Evolutionary conservation across 2,888 invertebrate genomes (phyloP), one percentile per base, ranked within the genome.

Genomic region (Sylvicola cinctus): DNA sequence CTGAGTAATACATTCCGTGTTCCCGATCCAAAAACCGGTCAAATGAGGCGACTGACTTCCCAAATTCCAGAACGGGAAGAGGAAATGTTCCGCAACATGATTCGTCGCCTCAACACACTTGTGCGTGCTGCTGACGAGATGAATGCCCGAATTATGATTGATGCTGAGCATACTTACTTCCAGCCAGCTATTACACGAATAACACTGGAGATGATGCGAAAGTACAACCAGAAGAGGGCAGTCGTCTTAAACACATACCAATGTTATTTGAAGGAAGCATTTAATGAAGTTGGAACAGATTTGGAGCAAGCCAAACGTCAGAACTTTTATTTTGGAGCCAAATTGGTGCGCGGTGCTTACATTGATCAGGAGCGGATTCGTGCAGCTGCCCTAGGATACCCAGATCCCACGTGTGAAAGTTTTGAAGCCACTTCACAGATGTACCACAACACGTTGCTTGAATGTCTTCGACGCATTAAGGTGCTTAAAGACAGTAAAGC

Each of bases 91-190:
- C 66, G 84, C 39, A 96, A 96, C 58, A 95, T 98, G 95, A 74
- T 98, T 51, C 66, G 87, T 37, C 66, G 96, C 44, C 62, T 96
- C 41, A 85, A 91, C 58, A 78, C 74, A 41, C 79, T 98, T 46
- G 87, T 85, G 40, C 72, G 78, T 65, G 71, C 80, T 43, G 93
- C 91, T 2, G 71, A 77, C 46, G 83, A 84, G 28, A 68, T 83
- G 49, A 88, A 95, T 51, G 93, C 96, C 4, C 74, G 96, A 45
- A 76, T 98, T 49, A 96, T 98, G 96, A 78, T 98, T 37, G 98
- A 98, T 61, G 98, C 98, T 2, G 98, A 98, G 56, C 98, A 98
- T 62, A 90, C 95, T 0, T 98, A 98, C 64, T 96, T 98, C 69
- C 98, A 99, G 62, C 95, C 95, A 4, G 98, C 96, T 36, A 98